A percentile compares a stretch with the other conserved stretches of the same genome.
Evolutionary conservation across 2,797 vertebrate species (phyloP).

Genomic region (Chaetodon trifasciatus): DNA sequence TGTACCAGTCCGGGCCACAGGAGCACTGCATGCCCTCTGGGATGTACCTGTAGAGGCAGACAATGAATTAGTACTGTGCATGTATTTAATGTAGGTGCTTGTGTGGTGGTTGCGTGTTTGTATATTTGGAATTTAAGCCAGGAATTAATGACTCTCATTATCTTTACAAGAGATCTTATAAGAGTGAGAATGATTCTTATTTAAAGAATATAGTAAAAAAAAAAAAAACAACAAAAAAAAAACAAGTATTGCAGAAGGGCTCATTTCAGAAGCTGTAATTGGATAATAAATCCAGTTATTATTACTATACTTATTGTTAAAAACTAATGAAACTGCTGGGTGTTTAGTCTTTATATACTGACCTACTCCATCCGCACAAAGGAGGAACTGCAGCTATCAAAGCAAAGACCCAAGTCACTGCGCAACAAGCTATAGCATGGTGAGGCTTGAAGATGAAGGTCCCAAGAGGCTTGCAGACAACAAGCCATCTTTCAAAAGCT

Average conservation of each 20-base stretch:
- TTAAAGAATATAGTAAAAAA: background rate
- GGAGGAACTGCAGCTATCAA: conserved; percentile 78
- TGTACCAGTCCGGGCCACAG: conserved; percentile 86
- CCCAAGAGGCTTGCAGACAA: conserved; percentile 87
- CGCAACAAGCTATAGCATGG: conserved; percentile 83
- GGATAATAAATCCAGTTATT: too few species aligned
- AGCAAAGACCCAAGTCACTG: conserved; percentile 80
- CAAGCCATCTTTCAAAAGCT: conserved; percentile 86
- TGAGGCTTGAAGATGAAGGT: conserved; percentile 83
- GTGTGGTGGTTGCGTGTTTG: background rate
- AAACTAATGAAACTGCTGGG: background rate
- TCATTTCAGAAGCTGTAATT: background rate
- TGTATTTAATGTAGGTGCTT: background rate
- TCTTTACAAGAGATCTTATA: background rate
- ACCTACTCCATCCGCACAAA: conserved; percentile 87
- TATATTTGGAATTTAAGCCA: background rate
- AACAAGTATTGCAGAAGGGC: background rate
- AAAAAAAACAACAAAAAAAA: too few species aligned
- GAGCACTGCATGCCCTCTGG: conserved; percentile 86
- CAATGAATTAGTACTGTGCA: background rate
- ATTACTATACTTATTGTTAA: background rate
- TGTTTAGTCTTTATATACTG: conserved; percentile 31
- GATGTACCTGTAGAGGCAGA: conserved; percentile 76
- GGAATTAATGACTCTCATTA: background rate
- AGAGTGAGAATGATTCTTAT: too few species aligned